A percentile compares a stretch with the other conserved stretches of the same genome.
Conservation (phyloP, 2,888 invertebrate genomes). For the Auanema freiburgensis region DNA sequence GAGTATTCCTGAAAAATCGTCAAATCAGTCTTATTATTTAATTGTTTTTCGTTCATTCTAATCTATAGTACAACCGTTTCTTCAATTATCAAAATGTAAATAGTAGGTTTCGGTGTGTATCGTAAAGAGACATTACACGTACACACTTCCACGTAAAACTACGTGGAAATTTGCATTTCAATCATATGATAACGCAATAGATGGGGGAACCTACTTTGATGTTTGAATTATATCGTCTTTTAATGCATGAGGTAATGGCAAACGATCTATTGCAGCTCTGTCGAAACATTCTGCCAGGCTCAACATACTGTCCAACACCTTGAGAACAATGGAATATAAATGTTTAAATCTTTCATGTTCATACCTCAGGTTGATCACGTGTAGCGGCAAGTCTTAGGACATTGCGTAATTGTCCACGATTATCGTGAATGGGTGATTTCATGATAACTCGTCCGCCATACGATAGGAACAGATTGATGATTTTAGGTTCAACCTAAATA, state of each 20-base stretch:
- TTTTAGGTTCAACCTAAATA: constrained; percentile 35
- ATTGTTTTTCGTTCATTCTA: too few relatives aligned
- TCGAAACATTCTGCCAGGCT: constrained; percentile 49
- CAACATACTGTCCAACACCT: constrained; percentile 43
- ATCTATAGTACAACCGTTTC: too few relatives aligned
- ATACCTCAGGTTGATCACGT: constrained; percentile 41
- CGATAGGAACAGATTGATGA: constrained; percentile 47
- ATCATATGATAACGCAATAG: not conserved
- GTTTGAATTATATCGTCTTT: constrained; percentile 38
- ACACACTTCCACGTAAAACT: not conserved
- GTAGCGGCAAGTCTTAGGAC: constrained; percentile 43
- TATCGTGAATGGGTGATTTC: constrained; percentile 45
- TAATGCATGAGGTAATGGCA: constrained; percentile 42
- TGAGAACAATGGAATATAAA: constrained; percentile 2
- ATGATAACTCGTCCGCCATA: constrained; percentile 54
- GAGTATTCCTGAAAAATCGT: constrained; percentile 48
- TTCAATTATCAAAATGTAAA: too few relatives aligned
- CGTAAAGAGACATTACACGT: not conserved
- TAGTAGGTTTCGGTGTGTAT: not conserved
- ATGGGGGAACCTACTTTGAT: constrained; percentile 26
- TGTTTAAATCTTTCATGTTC: not conserved
- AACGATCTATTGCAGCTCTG: constrained; percentile 40
- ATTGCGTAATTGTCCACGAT: constrained; percentile 56
- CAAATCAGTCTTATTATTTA: too few relatives aligned
- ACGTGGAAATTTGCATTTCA: not conserved